Evolutionary conservation across 2,113 vertebrate genomes (phyloP), one percentile per base, ranked within the genome.

Genomic region (Eretmochelys imbricata): DNA sequence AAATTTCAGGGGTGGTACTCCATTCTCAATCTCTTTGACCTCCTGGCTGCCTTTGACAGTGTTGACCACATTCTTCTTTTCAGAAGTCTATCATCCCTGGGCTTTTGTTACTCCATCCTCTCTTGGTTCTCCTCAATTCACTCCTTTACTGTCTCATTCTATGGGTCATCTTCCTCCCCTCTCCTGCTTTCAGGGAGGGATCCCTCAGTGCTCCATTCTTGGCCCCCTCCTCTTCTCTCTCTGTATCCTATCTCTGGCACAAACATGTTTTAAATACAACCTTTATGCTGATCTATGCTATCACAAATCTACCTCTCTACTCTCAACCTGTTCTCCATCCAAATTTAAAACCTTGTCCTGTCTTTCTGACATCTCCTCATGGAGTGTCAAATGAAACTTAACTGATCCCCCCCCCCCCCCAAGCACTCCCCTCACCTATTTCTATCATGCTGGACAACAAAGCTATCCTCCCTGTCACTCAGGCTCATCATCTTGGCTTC

Each of bases 181-280:
- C 1, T 11, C 59, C 59, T 86, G 24, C 78, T 91, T 93, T 94
- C 83, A 92, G 72, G 17, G 51, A 89, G 72, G 72, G 42, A 65
- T 80, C 90, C 83, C 83, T 46, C 49, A 27, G 75, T 83, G 72
- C 10, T 29, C 25, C 25, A 0, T 46, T 38, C 6, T 42, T 53
- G 48, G 54, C 2, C 78, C 19, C 5, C 85, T 38, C 10, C 5
- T 4, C 42, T 88, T 50, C 89, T 91, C 80, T 31, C 17, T 80
- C 94, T 85, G 17, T 17, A 46, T 54, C 8, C 7, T 82, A 69
- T 0, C 1, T 0, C 2, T 0, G 62, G 42, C 29, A n/a, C 50
- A 54, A 89, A 14, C 4, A 27, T 20, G 1, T 38, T 90, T 79
- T 85, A 9, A 82, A 17, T 81, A 80, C 82, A 65, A 29, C 10